Evolutionary conservation across 2,113 vertebrate genomes (phyloP), one percentile per base, ranked within the genome.

Genomic region (Saimiri boliviensis): DNA sequence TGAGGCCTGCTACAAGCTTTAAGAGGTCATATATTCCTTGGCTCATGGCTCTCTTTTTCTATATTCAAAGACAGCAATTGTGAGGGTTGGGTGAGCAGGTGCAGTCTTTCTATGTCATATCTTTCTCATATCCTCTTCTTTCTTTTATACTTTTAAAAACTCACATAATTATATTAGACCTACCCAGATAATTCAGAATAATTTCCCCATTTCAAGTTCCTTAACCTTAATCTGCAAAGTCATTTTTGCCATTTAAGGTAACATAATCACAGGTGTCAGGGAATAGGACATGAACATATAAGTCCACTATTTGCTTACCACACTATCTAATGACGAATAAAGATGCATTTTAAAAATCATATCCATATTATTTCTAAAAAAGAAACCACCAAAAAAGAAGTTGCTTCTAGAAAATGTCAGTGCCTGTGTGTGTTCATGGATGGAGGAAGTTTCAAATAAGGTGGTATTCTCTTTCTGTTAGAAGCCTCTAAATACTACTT

Each of bases 401-500:
- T 80, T 94, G 37, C 32, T 58, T 81, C 63, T 89, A 93, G 35
- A 37, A 74, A 85, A 37, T 92, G 25, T 84, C n/a, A 73, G 30
- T 71, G 20, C 21, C 20, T 52, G 30, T 80, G 8, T 83, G 8
- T 52, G 37, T 6, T 63, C 66, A 25, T n/a, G 20, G 8, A 11
- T 80, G 10, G 54, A 32, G 25, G 83, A 80, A 25, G 30, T 66
- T 86, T 58, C 45, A 93, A 80, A 80, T 47, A 92, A 92, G 56
- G 27, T 73, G 58, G 54, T 63, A 42, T 25, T 76, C 27, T 92
- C 30, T 83, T 76, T 80, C 86, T 66, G 54, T 56, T 93, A 74
- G 54, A 94, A 90, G 20, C 17, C 13, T 90, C 30, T 91, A 95
- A 92, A 70, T 91, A 37, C 70, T 93, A 63, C 19, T 91, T 77